Evolutionary conservation across 2,113 vertebrate species (phyloP).

Genomic region (Psilopogon haemacephalus): DNA sequence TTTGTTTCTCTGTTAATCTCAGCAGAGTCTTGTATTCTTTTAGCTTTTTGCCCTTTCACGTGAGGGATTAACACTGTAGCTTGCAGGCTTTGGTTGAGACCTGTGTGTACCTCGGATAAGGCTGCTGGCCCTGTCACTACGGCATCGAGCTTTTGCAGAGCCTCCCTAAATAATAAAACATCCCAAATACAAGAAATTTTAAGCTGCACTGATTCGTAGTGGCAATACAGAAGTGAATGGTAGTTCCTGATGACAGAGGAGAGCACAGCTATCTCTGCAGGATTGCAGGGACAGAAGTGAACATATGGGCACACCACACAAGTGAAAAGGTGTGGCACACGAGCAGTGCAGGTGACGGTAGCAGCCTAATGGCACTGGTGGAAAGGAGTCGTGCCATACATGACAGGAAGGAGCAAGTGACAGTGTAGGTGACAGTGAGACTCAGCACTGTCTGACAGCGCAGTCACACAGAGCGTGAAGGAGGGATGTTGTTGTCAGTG

Average conservation of each 20-base stretch:
- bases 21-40: slow-evolving; percentile 48
- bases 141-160: background rate
- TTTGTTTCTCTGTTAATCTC: slow-evolving; percentile 61
- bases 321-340: background rate
- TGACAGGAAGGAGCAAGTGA: background rate
- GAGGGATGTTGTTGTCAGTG: background rate
- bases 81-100: background rate
- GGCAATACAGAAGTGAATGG: background rate
- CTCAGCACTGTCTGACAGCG: background rate
- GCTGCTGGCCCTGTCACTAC: background rate
- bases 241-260: background rate
- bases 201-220: background rate
- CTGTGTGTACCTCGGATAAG: background rate
- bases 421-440: background rate
- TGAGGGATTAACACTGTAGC: background rate
- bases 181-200: background rate
- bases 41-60: slow-evolving; percentile 60
- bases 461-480: accelerated
- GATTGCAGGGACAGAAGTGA: background rate
- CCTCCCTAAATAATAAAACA: background rate
- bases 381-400: accelerated
- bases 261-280: background rate
- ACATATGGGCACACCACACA: too few species aligned
- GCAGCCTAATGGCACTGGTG: background rate
- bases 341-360: accelerated